These are phyloP conservation scores for Cryptophagus acutangulus DNA, from an alignment of 2,888 invertebrate genomes.

Conservation along the genomic window DNA sequence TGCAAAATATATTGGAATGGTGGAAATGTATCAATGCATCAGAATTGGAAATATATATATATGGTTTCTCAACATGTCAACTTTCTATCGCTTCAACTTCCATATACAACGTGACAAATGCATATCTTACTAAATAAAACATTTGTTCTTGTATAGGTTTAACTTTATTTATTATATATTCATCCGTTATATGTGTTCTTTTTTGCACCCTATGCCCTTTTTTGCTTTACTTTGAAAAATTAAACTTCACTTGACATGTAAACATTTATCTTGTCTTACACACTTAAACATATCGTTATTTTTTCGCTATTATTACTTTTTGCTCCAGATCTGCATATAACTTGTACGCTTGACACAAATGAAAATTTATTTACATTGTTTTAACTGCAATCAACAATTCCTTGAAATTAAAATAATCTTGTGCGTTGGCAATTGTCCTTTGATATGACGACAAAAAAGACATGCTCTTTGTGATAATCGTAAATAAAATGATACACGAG, in stretches of 20 bases:
- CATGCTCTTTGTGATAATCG: no score
- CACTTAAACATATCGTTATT: neutral
- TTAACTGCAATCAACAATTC: no score
- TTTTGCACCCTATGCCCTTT: neutral
- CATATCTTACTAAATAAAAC: constrained; percentile 8
- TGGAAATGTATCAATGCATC: constrained; percentile 4
- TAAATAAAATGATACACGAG: no score
- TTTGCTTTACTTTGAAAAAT: constrained; percentile 4
- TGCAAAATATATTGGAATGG: no score
- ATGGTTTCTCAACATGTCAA: constrained; percentile 8
- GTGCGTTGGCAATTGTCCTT: no score
- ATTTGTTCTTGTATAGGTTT: constrained; percentile 6
- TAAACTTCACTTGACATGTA: constrained; percentile 6
- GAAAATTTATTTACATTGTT: no score
- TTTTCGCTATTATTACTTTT: no score
- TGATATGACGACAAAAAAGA: no score
- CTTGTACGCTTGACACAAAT: no score
- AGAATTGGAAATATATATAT: constrained; percentile 6
- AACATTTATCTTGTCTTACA: constrained; percentile 5
- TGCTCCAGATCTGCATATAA: no score
- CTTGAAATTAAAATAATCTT: no score
- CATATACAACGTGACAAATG: constrained; percentile 3
- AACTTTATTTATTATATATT: constrained; percentile 7
- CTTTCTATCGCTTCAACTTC: constrained; percentile 6
- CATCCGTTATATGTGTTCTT: neutral